phyloP scores from a whole-genome alignment of 2,797 vertebrate genomes.

The Lates japonicus region DNA sequence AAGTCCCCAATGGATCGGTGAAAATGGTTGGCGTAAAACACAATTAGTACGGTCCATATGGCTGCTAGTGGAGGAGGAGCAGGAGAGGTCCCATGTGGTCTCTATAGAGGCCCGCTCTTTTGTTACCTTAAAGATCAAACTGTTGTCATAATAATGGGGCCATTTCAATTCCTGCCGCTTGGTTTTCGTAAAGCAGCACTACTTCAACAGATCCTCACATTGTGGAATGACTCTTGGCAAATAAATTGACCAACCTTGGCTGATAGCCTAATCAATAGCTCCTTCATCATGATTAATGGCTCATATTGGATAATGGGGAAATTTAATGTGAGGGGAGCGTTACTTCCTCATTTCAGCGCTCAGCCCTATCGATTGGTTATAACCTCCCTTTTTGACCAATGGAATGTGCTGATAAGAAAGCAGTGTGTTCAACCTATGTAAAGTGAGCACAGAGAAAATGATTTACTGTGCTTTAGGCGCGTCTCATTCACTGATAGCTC shows the following conservation, averaged over 20 bases:
- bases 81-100: constrained; percentile 72
- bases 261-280: constrained; percentile 76
- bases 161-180: constrained; percentile 61
- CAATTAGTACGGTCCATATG: constrained; percentile 87
- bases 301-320: constrained; percentile 76
- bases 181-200: constrained; percentile 25
- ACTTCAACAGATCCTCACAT: constrained; percentile 61
- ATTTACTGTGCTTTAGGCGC: constrained; percentile 77
- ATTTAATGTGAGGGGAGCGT: constrained; percentile 76
- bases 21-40: constrained; percentile 86
- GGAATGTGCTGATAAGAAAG: constrained; percentile 68
- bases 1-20: constrained; percentile 83
- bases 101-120: constrained; percentile 70
- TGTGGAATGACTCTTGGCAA: constrained; percentile 59
- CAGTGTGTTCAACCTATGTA: constrained; percentile 73
- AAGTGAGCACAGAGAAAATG: constrained; percentile 75
- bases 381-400: constrained; percentile 61
- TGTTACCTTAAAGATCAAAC: constrained; percentile 85
- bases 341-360: constrained; percentile 76
- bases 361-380: constrained; percentile 70
- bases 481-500: constrained; percentile 83
- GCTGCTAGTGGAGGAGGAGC: constrained; percentile 80
- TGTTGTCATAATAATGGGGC: constrained; percentile 80
- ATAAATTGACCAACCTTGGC: constrained; percentile 71
- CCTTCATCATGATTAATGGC: constrained; percentile 81